phyloP scores from a whole-genome alignment of 2,888 invertebrate species.

The Scaptomyza cyrtandrae region DNA sequence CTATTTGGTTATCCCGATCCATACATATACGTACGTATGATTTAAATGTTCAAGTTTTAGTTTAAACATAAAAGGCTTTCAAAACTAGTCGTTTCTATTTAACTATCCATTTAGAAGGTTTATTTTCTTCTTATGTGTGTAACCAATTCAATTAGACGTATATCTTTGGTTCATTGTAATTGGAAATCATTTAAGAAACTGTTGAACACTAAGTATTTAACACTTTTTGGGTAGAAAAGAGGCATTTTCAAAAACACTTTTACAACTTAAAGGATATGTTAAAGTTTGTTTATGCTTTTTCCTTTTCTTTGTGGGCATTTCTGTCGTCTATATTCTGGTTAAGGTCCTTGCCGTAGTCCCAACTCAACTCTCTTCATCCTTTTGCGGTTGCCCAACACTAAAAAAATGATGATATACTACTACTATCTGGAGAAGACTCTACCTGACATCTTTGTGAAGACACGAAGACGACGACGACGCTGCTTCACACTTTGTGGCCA shows the following conservation, averaged over 20 bases:
- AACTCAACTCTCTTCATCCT: conserved; percentile 27
- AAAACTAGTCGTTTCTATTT: no score
- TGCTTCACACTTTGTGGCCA: conserved; percentile 63
- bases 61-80: no score
- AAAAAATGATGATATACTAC: conserved; percentile 71
- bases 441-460: conserved; percentile 45
- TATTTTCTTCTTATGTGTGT: no score
- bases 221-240: no score
- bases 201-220: no score
- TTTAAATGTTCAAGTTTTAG: no score
- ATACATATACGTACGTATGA: no score
- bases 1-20: not conserved
- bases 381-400: conserved; percentile 62
- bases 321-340: no score
- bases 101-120: no score
- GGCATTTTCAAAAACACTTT: not conserved
- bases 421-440: not conserved
- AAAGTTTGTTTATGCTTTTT: not conserved
- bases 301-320: not conserved
- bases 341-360: not conserved
- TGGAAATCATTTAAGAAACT: no score
- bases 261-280: not conserved
- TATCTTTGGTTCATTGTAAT: no score
- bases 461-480: conserved; percentile 18
- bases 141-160: no score